A percentile compares a stretch with the other conserved stretches of the same genome.
phyloP scores from a whole-genome alignment of 2,797 vertebrate species.

The Orestias chungarensis region DNA sequence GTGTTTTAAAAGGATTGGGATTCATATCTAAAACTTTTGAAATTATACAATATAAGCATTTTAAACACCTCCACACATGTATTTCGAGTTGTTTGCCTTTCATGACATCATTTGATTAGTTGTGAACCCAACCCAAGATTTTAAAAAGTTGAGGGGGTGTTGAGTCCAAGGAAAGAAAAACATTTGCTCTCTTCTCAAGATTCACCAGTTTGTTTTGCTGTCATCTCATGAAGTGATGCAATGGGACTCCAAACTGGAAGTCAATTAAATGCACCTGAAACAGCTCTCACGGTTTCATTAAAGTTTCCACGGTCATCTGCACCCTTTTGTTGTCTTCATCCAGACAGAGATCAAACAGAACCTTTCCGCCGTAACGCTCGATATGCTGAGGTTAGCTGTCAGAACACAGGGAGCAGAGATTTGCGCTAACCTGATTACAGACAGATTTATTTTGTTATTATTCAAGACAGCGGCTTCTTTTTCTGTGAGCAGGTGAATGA shows the following conservation, averaged over 20 bases:
- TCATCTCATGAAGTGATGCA: conserved; percentile 41
- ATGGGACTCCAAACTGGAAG: conserved; percentile 31
- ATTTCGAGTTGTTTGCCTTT: background rate
- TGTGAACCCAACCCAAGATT: background rate
- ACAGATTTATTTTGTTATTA: conserved; percentile 37
- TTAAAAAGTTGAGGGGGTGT: background rate
- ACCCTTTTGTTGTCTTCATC: conserved; percentile 45
- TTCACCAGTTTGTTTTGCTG: conserved; percentile 17
- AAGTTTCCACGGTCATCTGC: conserved; percentile 42
- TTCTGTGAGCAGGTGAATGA: conserved; percentile 44
- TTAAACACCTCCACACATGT: background rate
- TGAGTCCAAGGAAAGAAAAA: background rate
- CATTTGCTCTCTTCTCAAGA: background rate
- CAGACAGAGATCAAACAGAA: conserved; percentile 47
- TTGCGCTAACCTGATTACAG: conserved; percentile 50
- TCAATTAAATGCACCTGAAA: conserved; percentile 34
- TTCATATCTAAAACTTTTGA: background rate
- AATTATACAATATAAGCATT: background rate
- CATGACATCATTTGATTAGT: background rate
- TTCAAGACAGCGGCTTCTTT: conserved; percentile 44
- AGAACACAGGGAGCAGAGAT: conserved; percentile 42
- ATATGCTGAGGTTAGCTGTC: conserved; percentile 50
- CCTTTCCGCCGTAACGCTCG: conserved; percentile 5
- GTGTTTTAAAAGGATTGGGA: background rate
- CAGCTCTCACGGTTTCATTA: conserved; percentile 20